Percentiles rank a stretch among this genome's conserved stretches.
Conservation (phyloP, 2,113 vertebrate genomes). For the Anser cygnoides region DNA sequence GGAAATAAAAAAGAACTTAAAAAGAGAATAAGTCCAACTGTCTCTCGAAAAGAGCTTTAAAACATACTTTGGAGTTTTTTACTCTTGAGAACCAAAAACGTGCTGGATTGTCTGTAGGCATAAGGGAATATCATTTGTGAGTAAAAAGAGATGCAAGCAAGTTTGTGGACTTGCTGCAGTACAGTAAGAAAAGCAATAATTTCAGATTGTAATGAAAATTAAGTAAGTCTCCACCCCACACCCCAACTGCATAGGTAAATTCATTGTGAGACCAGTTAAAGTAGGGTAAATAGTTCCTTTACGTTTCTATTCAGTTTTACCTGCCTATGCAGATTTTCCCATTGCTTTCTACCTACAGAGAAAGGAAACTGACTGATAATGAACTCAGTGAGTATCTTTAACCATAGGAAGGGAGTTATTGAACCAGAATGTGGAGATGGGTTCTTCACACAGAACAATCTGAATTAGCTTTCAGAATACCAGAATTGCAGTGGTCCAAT, state of each 20-base stretch:
- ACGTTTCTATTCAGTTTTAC: neutral
- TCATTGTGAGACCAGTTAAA: neutral
- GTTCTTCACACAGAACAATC: neutral
- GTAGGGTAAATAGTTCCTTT: neutral
- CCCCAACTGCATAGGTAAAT: neutral
- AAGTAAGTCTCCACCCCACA: fast-evolving
- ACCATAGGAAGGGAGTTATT: neutral
- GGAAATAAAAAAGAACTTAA: neutral
- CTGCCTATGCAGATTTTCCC: fast-evolving
- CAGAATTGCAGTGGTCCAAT: neutral
- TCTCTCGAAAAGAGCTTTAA: neutral
- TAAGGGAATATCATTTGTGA: neutral
- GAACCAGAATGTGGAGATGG: neutral
- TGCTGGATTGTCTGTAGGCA: neutral
- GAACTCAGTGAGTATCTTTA: neutral
- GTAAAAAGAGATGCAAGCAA: neutral
- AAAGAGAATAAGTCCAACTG: neutral
- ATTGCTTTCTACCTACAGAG: neutral
- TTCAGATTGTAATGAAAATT: neutral
- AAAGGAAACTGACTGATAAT: neutral
- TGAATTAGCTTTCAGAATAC: neutral
- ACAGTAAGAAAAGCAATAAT: neutral
- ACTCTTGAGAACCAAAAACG: neutral
- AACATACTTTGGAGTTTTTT: neutral
- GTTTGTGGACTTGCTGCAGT: neutral